Evolutionary conservation across 2,888 invertebrate species (phyloP).

Genomic region (Cancer borealis): DNA sequence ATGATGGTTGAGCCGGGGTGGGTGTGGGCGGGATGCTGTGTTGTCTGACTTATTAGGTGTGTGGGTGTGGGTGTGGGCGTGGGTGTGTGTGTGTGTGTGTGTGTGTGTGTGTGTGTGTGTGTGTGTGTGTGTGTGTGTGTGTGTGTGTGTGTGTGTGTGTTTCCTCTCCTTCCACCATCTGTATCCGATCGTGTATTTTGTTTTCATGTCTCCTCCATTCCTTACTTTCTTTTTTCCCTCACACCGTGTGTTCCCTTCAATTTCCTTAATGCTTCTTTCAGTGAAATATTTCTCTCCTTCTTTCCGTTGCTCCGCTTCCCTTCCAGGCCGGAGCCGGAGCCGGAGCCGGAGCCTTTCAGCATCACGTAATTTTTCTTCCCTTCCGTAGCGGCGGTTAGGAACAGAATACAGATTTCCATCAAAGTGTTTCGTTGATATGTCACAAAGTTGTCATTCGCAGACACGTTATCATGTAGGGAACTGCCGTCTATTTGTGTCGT

Average conservation of each 20-base stretch:
- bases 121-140: not conserved
- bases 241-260: not conserved
- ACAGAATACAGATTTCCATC: conserved; percentile 24
- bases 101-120: no score
- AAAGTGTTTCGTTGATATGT: not conserved
- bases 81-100: no score
- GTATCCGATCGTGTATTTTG: not conserved
- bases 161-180: not conserved
- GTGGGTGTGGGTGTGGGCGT: not conserved
- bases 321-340: not conserved
- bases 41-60: no score
- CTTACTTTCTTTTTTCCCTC: not conserved
- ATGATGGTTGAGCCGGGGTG: not conserved
- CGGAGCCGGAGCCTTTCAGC: not conserved
- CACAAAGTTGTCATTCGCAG: not conserved
- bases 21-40: not conserved
- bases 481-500: not conserved
- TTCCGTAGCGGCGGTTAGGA: not conserved
- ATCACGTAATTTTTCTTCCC: conserved; percentile 11
- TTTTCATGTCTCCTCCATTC: not conserved
- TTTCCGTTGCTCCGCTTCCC: not conserved
- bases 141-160: not conserved
- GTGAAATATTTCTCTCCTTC: conserved; percentile 27
- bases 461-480: conserved; percentile 2
- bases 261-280: not conserved